These are phyloP conservation scores for Esperia sulphurella DNA, from an alignment of 2,888 invertebrate genomes.

Conservation along the genomic window DNA sequence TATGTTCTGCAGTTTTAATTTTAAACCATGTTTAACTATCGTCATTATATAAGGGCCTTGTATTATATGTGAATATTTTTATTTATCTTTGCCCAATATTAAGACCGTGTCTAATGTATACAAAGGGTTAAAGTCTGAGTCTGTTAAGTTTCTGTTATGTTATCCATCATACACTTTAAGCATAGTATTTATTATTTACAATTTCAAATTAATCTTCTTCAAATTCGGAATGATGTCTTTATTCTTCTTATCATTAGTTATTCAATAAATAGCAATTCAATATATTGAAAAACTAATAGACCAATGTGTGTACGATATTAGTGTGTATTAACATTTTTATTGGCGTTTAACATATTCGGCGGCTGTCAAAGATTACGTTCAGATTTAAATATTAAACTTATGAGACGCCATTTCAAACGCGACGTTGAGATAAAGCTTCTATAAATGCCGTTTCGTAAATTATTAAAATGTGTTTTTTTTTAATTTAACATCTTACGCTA, in stretches of 20 bases:
- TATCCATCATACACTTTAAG: too few species aligned
- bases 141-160: too few species aligned
- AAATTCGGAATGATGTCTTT: not conserved
- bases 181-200: too few species aligned
- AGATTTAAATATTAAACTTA: slow-evolving; percentile 11
- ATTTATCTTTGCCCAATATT: too few species aligned
- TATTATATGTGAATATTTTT: too few species aligned
- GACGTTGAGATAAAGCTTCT: not conserved
- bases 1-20: too few species aligned
- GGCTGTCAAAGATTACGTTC: slow-evolving; percentile 22
- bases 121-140: too few species aligned
- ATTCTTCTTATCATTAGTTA: not conserved
- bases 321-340: slow-evolving; percentile 57
- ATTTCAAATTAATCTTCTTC: not conserved
- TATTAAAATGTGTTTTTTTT: not conserved
- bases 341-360: slow-evolving; percentile 39
- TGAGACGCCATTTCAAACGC: slow-evolving; percentile 6
- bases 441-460: not conserved
- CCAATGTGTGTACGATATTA: slow-evolving; percentile 34
- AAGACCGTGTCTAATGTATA: too few species aligned
- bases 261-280: slow-evolving; percentile 8
- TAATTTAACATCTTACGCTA: too few species aligned
- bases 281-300: slow-evolving; percentile 10
- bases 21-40: too few species aligned
- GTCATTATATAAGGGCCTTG: too few species aligned